Base-by-base conservation (phyloP, 1,140 invertebrate genomes). In the Agraylea sexmaculata region DNA sequence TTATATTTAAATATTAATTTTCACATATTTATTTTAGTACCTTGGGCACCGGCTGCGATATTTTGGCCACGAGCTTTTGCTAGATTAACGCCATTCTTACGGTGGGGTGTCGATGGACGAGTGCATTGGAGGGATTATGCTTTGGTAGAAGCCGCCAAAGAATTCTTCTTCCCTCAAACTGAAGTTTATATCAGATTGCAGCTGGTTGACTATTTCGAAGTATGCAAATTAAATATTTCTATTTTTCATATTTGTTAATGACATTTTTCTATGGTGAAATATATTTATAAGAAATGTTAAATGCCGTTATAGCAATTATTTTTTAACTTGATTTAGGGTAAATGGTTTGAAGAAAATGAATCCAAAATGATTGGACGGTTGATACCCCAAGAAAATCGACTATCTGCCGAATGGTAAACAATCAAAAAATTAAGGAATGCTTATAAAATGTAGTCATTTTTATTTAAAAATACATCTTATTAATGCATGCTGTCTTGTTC, bases 11-110 rank as follows among this genome's bases (percentile, higher is more conserved):
- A n/a, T 35, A 10, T 35, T 18, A 13, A 35, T 11, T 4, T 17
- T 8, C 18, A 13, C 19, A 8, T 27, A n/a, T 6, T 28, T 22
- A 4, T 52, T 54, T 20, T 51, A 77, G 74, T 74, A 17, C 59
- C 65, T 10, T 76, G 74, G 74, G 73, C 75, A 13, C 74, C 75
- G 27, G 75, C 78, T 12, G 73, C 73, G 36, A 56, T 83, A 37
- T 69, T 80, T 42, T 79, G 78, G 78, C 70, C 75, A 3, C 70
- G 75, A 48, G 59, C 84, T 23, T 69, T 68, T 4, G 72, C 75
- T 42, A 69, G 76, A 40, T 54, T 84, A 33, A 60, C 67, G 4
- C 74, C 75, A 18, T 82, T 83, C 59, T 50, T 85, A 20, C 70
- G 70, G 23, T 78, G 77, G 68, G 73, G 76, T 41, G 67, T 69